A percentile compares a stretch with the other conserved stretches of the same genome.
Conservation (phyloP, 2,888 invertebrate genomes). For the Drosophila demipolita region DNA sequence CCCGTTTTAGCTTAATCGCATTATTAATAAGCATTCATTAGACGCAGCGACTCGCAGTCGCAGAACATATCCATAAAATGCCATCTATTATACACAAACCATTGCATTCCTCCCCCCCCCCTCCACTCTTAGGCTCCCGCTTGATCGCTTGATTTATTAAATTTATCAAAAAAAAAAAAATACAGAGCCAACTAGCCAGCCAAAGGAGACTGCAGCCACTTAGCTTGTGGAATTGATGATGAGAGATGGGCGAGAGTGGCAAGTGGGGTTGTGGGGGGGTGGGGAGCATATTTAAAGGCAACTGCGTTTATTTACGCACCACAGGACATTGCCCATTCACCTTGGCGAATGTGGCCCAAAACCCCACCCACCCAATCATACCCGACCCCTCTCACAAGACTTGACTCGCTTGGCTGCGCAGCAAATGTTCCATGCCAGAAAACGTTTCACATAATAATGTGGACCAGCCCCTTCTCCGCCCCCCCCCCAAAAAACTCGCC, state of each 20-base stretch:
- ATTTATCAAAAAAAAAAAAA: conserved; percentile 55
- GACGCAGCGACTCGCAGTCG: conserved; percentile 28
- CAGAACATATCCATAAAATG: conserved; percentile 63
- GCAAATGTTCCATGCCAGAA: conserved; percentile 69
- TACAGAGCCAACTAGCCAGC: not conserved
- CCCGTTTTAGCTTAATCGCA: conserved; percentile 53
- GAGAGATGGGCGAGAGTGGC: not conserved
- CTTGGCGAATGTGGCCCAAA: conserved; percentile 34
- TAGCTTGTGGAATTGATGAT: conserved; percentile 23
- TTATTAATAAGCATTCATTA: conserved; percentile 76
- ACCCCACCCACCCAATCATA: not conserved
- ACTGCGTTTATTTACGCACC: conserved; percentile 68
- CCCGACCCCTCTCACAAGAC: conserved; percentile 18
- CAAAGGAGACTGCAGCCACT: conserved; percentile 25
- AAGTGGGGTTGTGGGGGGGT: not conserved
- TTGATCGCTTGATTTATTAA: conserved; percentile 68
- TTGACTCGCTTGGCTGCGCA: conserved; percentile 62
- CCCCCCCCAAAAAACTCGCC: accelerated
- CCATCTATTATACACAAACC: conserved; percentile 69
- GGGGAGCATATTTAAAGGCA: conserved; percentile 62
- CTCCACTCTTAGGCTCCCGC: conserved; percentile 18
- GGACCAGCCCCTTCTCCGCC: not conserved
- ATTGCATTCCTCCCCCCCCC: conserved; percentile 52
- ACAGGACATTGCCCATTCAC: conserved; percentile 74
- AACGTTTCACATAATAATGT: conserved; percentile 51